Base-by-base conservation (phyloP, 2,888 invertebrate genomes). In the Tromatobia lineatoria region DNA sequence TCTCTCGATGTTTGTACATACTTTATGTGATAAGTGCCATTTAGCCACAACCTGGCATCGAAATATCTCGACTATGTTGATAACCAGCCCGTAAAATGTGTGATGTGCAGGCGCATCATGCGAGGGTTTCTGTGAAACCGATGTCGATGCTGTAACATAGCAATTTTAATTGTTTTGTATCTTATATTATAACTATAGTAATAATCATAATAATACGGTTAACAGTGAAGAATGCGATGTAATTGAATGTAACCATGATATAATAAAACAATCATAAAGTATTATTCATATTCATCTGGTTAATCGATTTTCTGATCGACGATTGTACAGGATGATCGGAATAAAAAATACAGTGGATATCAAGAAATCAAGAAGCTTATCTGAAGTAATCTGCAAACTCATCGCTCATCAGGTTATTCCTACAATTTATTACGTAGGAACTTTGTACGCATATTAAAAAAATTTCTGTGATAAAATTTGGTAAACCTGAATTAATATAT, bases 11-110 rank as follows among this genome's bases (percentile, higher is more conserved):
- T 34, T 47, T 34, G 52, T 57, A 23, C 66, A 66, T 73, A 80
- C 20, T 54, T 38, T 38, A 38, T 38, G 34, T 66, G 54, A 73
- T 57, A 54, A 54, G 71, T n/a, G 25, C n/a, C n/a, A 10, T 73
- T 23, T 25, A 25, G 23, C 18, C 54, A 70, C 13, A 29, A 11
- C 15, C 11, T n/a, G 23, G 52, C 54, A 23, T 38, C 23, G 23
- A 73, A 50, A 59, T 70, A 80, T 69, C 52, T 81, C 74, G 64
- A 76, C 34, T 38, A 57, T 52, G 71, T 73, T 73, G 71, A 18
- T 57, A 45, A 73, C 34, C 45, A 45, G 23, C 25, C 42, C 42
- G 38, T 64, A n/a, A 45, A 73, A 45, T 18, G 23, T 25, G 52
- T 42, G n/a, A 71, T 45, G 54, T 45, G 42, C 34, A 13, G 38